Percentiles rank a stretch among this genome's conserved stretches.
Conservation (phyloP, 2,888 invertebrate genomes). For the Macrophya alboannulata region DNA sequence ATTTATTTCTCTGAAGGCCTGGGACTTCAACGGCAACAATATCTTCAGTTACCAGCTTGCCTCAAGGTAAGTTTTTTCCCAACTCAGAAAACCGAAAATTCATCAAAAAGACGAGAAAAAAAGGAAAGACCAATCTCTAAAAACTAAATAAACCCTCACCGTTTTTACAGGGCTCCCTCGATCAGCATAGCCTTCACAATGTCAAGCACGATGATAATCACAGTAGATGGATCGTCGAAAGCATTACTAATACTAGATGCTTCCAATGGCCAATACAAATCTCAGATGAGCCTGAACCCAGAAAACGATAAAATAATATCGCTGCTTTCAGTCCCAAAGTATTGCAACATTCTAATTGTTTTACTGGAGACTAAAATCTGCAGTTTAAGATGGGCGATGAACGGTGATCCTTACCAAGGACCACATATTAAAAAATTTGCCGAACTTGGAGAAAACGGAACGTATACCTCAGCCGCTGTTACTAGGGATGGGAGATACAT, state of each 20-base stretch:
- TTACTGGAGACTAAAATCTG: conserved; percentile 71
- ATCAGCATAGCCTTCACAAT: conserved; percentile 66
- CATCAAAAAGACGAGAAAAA: neutral
- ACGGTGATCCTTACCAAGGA: conserved; percentile 66
- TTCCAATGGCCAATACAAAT: conserved; percentile 64
- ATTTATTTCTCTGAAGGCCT: neutral
- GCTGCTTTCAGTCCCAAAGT: conserved; percentile 66
- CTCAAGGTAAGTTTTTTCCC: neutral
- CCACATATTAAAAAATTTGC: conserved; percentile 67
- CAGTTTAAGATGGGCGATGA: conserved; percentile 69
- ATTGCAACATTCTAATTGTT: conserved; percentile 71
- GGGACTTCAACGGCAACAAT: neutral
- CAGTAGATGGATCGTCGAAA: conserved; percentile 71
- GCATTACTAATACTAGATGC: conserved; percentile 67
- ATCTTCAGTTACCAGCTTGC: neutral
- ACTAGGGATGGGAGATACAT: conserved; percentile 79
- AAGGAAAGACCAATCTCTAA: neutral
- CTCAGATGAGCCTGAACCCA: conserved; percentile 70
- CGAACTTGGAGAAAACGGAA: conserved; percentile 66
- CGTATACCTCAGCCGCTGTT: conserved; percentile 76
- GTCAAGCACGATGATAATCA: conserved; percentile 67
- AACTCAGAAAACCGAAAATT: neutral
- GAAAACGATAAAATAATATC: conserved; percentile 68
- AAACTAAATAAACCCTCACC: neutral
- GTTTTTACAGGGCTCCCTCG: conserved; percentile 58